Evolutionary conservation across 2,888 invertebrate genomes (phyloP).

Genomic region (Scaptomyza flava): DNA sequence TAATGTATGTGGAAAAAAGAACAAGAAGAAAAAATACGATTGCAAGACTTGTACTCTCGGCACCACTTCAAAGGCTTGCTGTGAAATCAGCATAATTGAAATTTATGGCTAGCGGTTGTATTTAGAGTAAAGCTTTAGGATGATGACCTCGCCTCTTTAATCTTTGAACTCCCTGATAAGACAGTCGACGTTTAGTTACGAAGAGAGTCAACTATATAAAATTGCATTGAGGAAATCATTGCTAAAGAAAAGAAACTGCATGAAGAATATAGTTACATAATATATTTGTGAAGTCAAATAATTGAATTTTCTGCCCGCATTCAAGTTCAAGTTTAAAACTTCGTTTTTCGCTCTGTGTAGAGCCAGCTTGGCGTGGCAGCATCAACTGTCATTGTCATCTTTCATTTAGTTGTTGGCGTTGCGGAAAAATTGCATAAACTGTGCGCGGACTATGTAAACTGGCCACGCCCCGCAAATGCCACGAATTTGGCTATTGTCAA

Average conservation of each 20-base stretch:
- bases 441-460: conserved; percentile 10
- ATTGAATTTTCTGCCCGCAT: background rate
- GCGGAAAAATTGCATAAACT: conserved; percentile 21
- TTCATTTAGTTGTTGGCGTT: conserved; percentile 28
- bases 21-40: background rate
- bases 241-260: too few relatives aligned
- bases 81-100: conserved; percentile 36
- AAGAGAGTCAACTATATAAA: too few relatives aligned
- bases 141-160: conserved; percentile 6
- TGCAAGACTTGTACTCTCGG: background rate
- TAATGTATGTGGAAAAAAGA: conserved; percentile 8
- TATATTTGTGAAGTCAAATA: too few relatives aligned
- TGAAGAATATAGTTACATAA: too few relatives aligned
- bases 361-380: background rate
- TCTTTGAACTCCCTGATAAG: conserved; percentile 20
- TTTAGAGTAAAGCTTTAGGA: background rate
- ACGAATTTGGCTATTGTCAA: conserved; percentile 43
- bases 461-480: conserved; percentile 28
- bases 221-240: too few relatives aligned
- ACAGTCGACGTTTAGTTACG: conserved; percentile 43
- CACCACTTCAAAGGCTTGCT: conserved; percentile 21
- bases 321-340: background rate
- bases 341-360: background rate
- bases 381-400: conserved; percentile 9
- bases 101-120: conserved; percentile 7